These are phyloP conservation scores for Benthosema pterotum DNA, from an alignment of 2,797 vertebrate genomes.

Conservation along the genomic window DNA sequence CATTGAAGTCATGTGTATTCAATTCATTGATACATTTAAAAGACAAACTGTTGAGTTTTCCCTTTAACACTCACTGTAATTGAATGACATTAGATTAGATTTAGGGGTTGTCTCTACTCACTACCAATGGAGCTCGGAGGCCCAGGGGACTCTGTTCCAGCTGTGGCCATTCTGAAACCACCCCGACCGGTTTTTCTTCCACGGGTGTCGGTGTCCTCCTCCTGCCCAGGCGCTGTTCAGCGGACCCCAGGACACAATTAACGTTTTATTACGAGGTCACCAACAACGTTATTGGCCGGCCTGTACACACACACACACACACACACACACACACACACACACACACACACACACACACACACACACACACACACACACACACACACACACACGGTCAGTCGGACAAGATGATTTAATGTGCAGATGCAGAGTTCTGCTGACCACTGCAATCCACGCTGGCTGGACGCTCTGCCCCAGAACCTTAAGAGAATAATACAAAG, in stretches of 20 bases:
- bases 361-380: too few relatives aligned
- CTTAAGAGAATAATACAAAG: too few relatives aligned
- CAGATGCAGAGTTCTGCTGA: too few relatives aligned
- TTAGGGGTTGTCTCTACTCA: conserved; percentile 61
- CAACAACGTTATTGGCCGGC: not conserved
- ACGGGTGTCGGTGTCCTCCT: conserved; percentile 20
- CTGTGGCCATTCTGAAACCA: conserved; percentile 79
- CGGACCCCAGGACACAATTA: conserved; percentile 5
- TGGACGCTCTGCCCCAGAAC: not conserved
- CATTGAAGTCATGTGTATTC: too few relatives aligned
- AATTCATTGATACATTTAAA: too few relatives aligned
- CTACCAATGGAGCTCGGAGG: conserved; percentile 62
- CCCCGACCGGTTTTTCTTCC: conserved; percentile 23
- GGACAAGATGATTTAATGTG: conserved; percentile 21
- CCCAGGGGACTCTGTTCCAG: conserved; percentile 70
- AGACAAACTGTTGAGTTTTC: too few relatives aligned
- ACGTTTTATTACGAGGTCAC: not conserved
- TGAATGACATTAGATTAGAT: not conserved
- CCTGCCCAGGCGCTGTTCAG: conserved; percentile 14
- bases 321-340: too few relatives aligned
- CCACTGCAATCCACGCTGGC: conserved; percentile 50
- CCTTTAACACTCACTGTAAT: too few relatives aligned
- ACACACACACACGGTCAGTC: too few relatives aligned
- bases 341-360: too few relatives aligned
- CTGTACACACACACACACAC: conserved; percentile 5